Conservation (phyloP, 2,797 vertebrate species). For the Phalloptychus januarius region DNA sequence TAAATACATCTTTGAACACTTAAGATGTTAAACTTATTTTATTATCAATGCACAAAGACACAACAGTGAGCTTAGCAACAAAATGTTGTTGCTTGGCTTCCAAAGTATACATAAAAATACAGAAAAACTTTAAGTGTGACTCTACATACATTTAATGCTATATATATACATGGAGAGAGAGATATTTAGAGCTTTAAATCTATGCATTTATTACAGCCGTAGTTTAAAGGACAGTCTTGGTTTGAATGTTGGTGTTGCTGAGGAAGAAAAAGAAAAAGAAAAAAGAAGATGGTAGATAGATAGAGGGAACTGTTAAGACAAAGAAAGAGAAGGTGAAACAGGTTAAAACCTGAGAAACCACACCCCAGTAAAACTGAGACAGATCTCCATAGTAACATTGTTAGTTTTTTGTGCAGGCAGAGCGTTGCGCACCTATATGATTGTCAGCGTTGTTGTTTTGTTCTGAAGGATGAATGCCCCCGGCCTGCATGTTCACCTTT, state of each 20-base stretch:
- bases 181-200: no score
- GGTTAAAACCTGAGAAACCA: no score
- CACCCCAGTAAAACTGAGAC: neutral
- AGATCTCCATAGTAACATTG: neutral
- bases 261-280: neutral
- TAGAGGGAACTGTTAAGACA: no score
- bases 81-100: no score
- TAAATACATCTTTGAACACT: no score
- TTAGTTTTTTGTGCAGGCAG: neutral
- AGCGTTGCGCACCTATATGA: neutral
- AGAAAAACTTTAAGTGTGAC: no score
- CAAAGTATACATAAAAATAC: no score
- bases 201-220: neutral
- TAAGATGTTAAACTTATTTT: no score
- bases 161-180: no score
- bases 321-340: neutral
- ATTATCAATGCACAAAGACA: no score
- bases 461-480: neutral
- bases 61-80: no score
- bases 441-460: conserved; percentile 6
- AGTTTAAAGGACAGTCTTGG: neutral
- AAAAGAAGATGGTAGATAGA: neutral
- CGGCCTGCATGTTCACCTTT: neutral
- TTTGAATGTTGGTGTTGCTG: neutral
- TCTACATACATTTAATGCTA: no score